These are phyloP conservation scores for Crossocerus cetratus DNA, from an alignment of 2,888 invertebrate species.

Conservation along the genomic window DNA sequence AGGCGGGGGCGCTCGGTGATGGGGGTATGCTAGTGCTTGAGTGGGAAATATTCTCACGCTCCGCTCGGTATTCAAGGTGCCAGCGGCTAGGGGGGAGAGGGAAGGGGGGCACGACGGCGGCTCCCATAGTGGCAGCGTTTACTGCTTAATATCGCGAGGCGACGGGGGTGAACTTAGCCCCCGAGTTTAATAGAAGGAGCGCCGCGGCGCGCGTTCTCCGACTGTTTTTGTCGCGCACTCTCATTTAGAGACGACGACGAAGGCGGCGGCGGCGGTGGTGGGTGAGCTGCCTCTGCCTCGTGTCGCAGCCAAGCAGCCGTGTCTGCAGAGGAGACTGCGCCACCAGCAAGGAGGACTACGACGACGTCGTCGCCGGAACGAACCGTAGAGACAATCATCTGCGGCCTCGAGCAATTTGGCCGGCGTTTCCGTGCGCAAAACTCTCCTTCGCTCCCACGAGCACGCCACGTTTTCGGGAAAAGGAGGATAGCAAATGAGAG, in stretches of 20 bases:
- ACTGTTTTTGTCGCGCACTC: slow-evolving; percentile 47
- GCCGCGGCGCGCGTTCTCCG: slow-evolving; percentile 25
- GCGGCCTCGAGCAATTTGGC: slow-evolving; percentile 50
- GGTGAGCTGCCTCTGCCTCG: no score
- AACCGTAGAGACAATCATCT: slow-evolving; percentile 50
- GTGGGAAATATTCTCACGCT: background rate
- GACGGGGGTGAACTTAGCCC: slow-evolving; percentile 11
- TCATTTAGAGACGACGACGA: slow-evolving; percentile 31
- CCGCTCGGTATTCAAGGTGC: background rate
- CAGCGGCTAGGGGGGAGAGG: background rate
- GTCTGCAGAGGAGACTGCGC: background rate
- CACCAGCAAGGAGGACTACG: slow-evolving; percentile 14
- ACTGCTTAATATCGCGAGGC: slow-evolving; percentile 5
- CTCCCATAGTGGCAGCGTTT: background rate
- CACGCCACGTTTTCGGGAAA: slow-evolving; percentile 36
- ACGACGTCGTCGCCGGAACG: slow-evolving; percentile 33
- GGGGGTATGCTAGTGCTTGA: background rate
- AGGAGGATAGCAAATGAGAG: slow-evolving; percentile 7
- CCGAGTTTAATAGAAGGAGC: slow-evolving; percentile 42
- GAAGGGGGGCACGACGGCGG: background rate
- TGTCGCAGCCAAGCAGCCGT: no score
- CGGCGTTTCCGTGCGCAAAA: slow-evolving; percentile 23
- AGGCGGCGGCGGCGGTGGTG: background rate
- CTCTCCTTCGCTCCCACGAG: slow-evolving; percentile 27
- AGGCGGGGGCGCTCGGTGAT: background rate